Conservation (phyloP, 2,113 vertebrate species). For the Vicugna pacos region DNA sequence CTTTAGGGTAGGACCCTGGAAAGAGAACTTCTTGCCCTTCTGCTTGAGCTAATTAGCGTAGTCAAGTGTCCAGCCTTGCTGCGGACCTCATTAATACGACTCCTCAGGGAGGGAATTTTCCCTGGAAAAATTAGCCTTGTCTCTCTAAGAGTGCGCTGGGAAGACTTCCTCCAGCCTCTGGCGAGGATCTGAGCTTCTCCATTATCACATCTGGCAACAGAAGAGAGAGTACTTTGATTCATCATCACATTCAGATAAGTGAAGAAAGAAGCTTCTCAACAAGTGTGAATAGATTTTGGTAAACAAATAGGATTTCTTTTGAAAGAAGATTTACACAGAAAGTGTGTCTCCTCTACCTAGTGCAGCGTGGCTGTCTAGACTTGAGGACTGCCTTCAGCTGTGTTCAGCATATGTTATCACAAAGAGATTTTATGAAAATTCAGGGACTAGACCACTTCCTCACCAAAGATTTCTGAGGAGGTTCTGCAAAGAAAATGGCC, state of each 20-base stretch:
- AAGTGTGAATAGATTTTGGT: constrained; percentile 80
- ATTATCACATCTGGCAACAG: constrained; percentile 84
- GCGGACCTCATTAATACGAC: constrained; percentile 72
- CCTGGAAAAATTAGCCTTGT: constrained; percentile 76
- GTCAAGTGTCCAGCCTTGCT: constrained; percentile 53
- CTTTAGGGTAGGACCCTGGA: neutral
- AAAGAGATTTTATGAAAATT: neutral
- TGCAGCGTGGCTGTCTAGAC: neutral
- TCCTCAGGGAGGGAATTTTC: constrained; percentile 47
- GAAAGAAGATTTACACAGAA: constrained; percentile 55
- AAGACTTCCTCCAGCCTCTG: constrained; percentile 64
- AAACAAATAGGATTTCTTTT: constrained; percentile 69
- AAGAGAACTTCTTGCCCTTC: constrained; percentile 62
- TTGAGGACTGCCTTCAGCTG: neutral
- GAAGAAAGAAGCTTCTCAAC: constrained; percentile 72
- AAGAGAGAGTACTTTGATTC: constrained; percentile 75
- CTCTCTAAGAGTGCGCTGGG: constrained; percentile 35
- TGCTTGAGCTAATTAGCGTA: constrained; percentile 71
- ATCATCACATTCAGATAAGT: constrained; percentile 81
- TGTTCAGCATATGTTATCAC: neutral
- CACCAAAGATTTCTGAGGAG: neutral
- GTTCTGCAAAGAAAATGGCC: neutral
- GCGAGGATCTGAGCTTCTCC: constrained; percentile 73
- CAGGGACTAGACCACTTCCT: rapidly evolving
- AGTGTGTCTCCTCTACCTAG: neutral